phyloP scores from a whole-genome alignment of 2,888 invertebrate species.

The Ethmia dodecea region DNA sequence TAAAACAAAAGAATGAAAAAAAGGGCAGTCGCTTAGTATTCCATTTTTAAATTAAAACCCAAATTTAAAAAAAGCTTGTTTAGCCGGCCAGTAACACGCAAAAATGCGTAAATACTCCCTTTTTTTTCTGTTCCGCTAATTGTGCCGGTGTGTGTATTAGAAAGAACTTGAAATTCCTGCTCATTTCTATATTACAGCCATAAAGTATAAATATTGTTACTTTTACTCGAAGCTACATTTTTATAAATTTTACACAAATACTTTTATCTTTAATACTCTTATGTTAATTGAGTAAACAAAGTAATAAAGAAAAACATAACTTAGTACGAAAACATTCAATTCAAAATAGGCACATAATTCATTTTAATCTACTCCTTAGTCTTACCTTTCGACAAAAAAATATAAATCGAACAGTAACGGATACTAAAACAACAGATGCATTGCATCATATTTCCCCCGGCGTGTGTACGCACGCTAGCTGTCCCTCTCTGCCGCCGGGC shows the following conservation, averaged over 20 bases:
- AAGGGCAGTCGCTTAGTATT: no score
- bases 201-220: conserved; percentile 14
- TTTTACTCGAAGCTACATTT: neutral
- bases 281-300: neutral
- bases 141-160: no score
- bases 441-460: conserved; percentile 73
- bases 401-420: conserved; percentile 66
- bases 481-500: conserved; percentile 33
- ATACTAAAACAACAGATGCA: conserved; percentile 73
- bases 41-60: no score
- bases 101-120: no score
- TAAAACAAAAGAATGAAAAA: no score
- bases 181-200: no score
- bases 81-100: no score
- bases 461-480: conserved; percentile 48
- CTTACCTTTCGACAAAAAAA: conserved; percentile 51
- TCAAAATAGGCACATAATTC: conserved; percentile 25
- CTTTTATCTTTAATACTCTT: conserved; percentile 4
- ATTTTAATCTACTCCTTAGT: conserved; percentile 52
- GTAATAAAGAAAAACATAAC: neutral
- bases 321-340: conserved; percentile 8
- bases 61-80: no score
- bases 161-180: no score
- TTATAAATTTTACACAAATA: neutral
- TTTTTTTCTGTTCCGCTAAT: no score